phyloP scores from a whole-genome alignment of 2,888 invertebrate genomes.

The Lysandra bellargus region DNA sequence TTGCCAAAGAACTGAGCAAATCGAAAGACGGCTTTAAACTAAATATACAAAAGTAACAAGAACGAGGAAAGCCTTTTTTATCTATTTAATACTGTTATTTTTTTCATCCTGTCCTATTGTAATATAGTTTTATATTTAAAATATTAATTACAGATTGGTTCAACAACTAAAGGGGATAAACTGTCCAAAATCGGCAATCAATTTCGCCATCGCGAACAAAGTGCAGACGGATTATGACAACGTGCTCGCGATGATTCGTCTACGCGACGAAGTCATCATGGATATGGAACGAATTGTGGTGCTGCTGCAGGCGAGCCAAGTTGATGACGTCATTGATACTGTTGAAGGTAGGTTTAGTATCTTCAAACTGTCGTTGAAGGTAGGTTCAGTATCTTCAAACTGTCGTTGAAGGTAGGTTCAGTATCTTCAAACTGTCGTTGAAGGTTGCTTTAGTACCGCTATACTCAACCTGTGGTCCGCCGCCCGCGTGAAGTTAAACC shows the following conservation, averaged over 20 bases:
- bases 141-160: constrained; percentile 79
- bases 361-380: too few relatives aligned
- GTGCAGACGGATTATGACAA: constrained; percentile 91
- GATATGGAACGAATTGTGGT: constrained; percentile 88
- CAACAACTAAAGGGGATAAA: constrained; percentile 91
- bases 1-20: too few relatives aligned
- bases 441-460: too few relatives aligned
- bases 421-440: too few relatives aligned
- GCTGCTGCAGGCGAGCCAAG: constrained; percentile 84
- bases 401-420: too few relatives aligned
- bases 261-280: constrained; percentile 88
- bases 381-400: too few relatives aligned
- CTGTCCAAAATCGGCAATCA: constrained; percentile 64
- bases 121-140: not conserved
- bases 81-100: not conserved
- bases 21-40: too few relatives aligned
- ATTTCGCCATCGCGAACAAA: constrained; percentile 86
- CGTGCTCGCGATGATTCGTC: constrained; percentile 87
- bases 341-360: constrained; percentile 38
- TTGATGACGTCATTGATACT: constrained; percentile 37
- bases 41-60: too few relatives aligned
- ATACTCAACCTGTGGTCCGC: too few relatives aligned
- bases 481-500: too few relatives aligned
- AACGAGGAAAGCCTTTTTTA: too few relatives aligned
- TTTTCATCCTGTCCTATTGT: not conserved